Percentiles rank a stretch among this genome's conserved stretches.
These are phyloP conservation scores for Pipistrellus kuhlii DNA, from an alignment of 2,797 vertebrate genomes.

Conservation along the genomic window DNA sequence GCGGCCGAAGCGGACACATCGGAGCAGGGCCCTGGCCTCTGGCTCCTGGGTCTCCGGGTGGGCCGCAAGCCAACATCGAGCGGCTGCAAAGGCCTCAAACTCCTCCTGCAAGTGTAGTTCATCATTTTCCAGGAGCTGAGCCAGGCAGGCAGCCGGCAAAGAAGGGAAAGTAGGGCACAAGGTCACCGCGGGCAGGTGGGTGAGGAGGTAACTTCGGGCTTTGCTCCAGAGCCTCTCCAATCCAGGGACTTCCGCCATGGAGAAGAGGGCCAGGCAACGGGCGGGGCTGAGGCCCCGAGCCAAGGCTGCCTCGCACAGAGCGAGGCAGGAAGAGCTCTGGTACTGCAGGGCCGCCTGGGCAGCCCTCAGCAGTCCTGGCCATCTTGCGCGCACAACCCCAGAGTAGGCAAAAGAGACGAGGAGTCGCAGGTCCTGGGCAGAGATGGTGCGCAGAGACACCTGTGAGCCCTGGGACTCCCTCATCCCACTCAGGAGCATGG, in stretches of 20 bases:
- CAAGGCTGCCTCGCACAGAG: constrained; percentile 91
- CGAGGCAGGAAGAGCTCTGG: constrained; percentile 91
- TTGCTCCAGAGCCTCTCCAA: constrained; percentile 88
- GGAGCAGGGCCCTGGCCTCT: constrained; percentile 88
- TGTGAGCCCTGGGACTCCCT: constrained; percentile 87
- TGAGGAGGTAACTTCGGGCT: constrained; percentile 90
- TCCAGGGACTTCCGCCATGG: constrained; percentile 91
- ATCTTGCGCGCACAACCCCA: constrained; percentile 89
- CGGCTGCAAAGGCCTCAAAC: constrained; percentile 91
- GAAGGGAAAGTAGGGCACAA: constrained; percentile 90
- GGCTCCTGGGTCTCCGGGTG: constrained; percentile 86
- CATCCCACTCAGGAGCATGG: constrained; percentile 94
- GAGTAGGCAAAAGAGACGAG: constrained; percentile 92
- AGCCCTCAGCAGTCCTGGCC: constrained; percentile 91
- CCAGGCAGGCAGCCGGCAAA: constrained; percentile 88
- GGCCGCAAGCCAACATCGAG: constrained; percentile 90
- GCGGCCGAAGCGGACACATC: constrained; percentile 92
- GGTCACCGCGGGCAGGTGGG: constrained; percentile 91
- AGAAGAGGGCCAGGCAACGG: constrained; percentile 90
- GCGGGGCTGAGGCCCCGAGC: constrained; percentile 86
- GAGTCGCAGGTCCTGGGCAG: constrained; percentile 86
- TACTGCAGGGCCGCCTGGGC: constrained; percentile 91
- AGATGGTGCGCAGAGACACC: constrained; percentile 86
- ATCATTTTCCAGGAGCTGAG: constrained; percentile 88
- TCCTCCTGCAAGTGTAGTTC: constrained; percentile 91